Percentiles rank a stretch among this genome's conserved stretches.
Conservation (phyloP, 2,888 invertebrate species). For the Celastrina argiolus region DNA sequence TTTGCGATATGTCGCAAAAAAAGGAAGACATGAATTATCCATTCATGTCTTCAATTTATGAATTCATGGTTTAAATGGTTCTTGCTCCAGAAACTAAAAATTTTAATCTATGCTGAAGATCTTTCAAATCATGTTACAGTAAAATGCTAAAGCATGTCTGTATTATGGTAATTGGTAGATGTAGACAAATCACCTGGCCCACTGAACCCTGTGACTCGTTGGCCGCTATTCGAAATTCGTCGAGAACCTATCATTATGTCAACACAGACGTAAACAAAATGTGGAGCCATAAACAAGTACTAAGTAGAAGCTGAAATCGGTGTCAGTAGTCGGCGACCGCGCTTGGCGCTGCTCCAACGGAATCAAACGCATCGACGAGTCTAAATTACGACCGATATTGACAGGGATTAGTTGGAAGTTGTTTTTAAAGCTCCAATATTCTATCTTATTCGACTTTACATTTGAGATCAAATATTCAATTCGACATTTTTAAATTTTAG, state of each 20-base stretch:
- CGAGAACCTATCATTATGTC: slow-evolving; percentile 6
- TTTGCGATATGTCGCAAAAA: too few relatives aligned
- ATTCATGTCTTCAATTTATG: too few relatives aligned
- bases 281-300: slow-evolving; percentile 8
- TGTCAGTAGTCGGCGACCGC: slow-evolving; percentile 4
- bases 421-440: background rate
- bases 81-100: background rate
- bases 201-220: background rate
- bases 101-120: background rate
- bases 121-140: background rate
- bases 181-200: too few relatives aligned
- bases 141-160: too few relatives aligned
- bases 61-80: too few relatives aligned
- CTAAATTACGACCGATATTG: slow-evolving; percentile 13
- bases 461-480: background rate
- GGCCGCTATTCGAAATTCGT: background rate
- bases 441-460: background rate
- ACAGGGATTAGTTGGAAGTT: slow-evolving; percentile 14
- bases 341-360: background rate
- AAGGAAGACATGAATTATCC: too few relatives aligned
- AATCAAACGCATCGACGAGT: slow-evolving; percentile 12
- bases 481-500: background rate
- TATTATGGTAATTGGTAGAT: too few relatives aligned
- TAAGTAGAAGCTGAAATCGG: slow-evolving; percentile 6
- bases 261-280: slow-evolving; percentile 5